phyloP scores from a whole-genome alignment of 92 coral and sea anemone species.

The Desmophyllum pertusum region DNA sequence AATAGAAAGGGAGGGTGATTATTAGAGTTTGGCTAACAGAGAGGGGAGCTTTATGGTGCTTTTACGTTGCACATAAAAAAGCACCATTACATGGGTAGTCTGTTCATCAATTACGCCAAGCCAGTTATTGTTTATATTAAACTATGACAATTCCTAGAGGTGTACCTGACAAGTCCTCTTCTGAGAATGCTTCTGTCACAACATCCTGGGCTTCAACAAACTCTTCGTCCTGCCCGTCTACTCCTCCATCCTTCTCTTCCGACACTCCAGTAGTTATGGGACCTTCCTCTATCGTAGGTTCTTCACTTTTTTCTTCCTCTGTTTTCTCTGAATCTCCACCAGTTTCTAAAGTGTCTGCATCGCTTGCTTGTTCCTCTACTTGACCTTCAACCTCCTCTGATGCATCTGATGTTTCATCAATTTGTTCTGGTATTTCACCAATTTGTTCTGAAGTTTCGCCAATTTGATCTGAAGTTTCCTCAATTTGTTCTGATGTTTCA shows the following conservation, averaged over 20 bases:
- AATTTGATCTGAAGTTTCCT: too few species aligned
- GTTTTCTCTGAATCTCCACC: background rate
- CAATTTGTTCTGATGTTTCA: too few species aligned
- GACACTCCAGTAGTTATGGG: background rate
- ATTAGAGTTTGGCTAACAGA: background rate
- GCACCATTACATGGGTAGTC: background rate
- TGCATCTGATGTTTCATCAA: background rate
- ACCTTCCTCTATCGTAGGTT: background rate
- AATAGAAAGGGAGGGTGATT: background rate
- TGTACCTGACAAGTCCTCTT: conserved; percentile 53
- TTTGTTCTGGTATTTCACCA: too few species aligned
- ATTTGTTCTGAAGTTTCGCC: too few species aligned
- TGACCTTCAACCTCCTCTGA: background rate
- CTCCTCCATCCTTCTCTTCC: background rate
- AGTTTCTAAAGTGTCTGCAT: background rate
- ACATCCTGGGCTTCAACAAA: conserved; percentile 35
- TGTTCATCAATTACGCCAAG: background rate
- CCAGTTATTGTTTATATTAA: background rate
- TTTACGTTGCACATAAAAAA: background rate
- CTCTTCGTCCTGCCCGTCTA: conserved; percentile 2
- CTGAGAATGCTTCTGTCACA: conserved; percentile 36
- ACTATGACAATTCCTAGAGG: background rate
- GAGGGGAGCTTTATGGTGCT: background rate
- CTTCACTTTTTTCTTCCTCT: background rate
- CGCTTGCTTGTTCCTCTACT: background rate